phyloP scores from a whole-genome alignment of 2,888 invertebrate genomes.

The Zonitis immaculata region DNA sequence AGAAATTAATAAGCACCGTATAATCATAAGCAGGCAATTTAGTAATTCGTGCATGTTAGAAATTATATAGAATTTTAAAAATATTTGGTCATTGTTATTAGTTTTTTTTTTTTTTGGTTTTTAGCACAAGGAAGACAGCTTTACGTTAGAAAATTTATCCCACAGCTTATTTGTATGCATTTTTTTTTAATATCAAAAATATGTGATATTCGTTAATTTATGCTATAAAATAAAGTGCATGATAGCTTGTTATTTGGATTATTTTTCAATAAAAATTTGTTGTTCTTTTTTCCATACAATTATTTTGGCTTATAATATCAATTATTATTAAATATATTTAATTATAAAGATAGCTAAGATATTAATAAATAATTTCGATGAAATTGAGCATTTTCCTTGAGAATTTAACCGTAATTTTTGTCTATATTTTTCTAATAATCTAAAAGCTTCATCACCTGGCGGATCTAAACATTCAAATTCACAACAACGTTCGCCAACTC shows the following conservation, averaged over 20 bases:
- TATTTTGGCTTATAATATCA: neutral
- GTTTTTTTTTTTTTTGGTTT: neutral
- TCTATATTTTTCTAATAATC: constrained; percentile 39
- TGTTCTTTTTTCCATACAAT: neutral
- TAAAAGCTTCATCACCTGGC: constrained; percentile 57
- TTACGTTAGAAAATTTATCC: neutral
- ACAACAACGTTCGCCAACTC: constrained; percentile 80
- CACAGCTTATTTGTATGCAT: neutral
- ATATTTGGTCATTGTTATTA: constrained; percentile 1
- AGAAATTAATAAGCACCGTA: neutral
- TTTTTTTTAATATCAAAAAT: neutral
- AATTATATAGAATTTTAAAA: neutral
- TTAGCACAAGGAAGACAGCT: neutral
- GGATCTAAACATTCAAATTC: constrained; percentile 84
- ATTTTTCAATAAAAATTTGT: neutral
- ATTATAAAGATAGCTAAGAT: constrained; percentile 3
- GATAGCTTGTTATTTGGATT: neutral
- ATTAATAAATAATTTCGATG: constrained; percentile 5
- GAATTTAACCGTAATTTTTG: constrained; percentile 26
- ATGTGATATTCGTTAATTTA: neutral
- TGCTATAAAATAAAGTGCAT: neutral
- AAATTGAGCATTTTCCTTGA: constrained; percentile 10
- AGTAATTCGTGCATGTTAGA: neutral
- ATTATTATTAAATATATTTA: neutral
- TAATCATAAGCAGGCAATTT: neutral